phyloP scores from a whole-genome alignment of 2,113 vertebrate species.

The Marcusenius ussheri region DNA sequence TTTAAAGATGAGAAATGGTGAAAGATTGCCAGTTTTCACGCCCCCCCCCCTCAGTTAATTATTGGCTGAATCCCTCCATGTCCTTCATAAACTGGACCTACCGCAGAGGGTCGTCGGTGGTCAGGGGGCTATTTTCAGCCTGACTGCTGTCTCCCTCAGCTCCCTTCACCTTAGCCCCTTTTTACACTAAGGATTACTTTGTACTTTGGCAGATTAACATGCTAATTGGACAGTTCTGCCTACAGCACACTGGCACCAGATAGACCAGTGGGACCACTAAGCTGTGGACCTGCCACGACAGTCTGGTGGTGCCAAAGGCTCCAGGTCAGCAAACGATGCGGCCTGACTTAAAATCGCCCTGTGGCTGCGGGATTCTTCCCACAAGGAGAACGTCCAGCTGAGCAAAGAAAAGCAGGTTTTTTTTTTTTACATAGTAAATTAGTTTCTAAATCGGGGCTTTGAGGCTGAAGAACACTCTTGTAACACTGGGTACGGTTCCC shows the following conservation, averaged over 20 bases:
- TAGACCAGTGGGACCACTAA: neutral
- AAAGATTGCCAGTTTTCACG: neutral
- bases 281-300: neutral
- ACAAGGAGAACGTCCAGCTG: neutral
- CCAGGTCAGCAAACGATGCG: neutral
- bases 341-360: neutral
- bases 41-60: neutral
- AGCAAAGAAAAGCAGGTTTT: neutral
- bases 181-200: neutral
- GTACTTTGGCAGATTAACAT: neutral
- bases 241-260: neutral
- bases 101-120: neutral
- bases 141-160: neutral
- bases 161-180: neutral
- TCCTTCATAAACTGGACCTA: neutral
- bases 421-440: neutral
- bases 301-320: neutral
- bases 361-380: neutral
- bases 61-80: neutral
- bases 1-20: neutral
- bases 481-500: neutral
- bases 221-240: neutral
- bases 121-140: neutral
- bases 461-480: neutral
- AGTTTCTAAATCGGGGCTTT: neutral